phyloP scores from a whole-genome alignment of 2,888 invertebrate genomes.

The Pristionchus exspectatus region DNA sequence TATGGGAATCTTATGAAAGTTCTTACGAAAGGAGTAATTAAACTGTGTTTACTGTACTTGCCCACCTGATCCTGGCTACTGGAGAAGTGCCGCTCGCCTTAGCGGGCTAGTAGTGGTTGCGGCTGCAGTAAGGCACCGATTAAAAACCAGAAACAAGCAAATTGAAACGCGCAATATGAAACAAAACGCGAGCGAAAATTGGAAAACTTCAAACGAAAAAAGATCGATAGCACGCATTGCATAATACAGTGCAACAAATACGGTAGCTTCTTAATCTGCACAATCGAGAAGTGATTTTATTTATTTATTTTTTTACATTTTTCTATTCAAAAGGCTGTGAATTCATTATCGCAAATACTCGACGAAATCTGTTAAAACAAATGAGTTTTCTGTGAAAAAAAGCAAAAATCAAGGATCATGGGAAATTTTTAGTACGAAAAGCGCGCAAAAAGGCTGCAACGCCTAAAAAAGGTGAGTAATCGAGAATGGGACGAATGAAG shows the following conservation, averaged over 20 bases:
- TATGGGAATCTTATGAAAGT: too few species aligned
- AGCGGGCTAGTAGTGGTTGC: background rate
- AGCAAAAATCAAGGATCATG: background rate
- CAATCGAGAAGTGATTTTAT: background rate
- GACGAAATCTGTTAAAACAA: too few species aligned
- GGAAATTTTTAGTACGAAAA: background rate
- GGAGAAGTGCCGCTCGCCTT: background rate
- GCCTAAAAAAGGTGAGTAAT: slow-evolving; percentile 22
- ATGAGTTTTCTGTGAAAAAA: too few species aligned
- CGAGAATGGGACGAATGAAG: background rate
- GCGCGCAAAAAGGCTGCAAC: slow-evolving; percentile 15
- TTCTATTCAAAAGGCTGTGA: background rate
- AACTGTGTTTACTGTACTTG: background rate
- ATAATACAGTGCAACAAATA: slow-evolving; percentile 12
- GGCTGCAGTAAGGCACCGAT: background rate
- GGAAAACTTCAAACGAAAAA: background rate
- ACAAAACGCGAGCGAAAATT: background rate
- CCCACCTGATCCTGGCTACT: background rate
- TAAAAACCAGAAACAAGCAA: background rate
- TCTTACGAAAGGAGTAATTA: background rate
- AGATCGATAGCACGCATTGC: background rate
- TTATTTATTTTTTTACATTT: background rate
- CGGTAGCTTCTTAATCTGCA: background rate
- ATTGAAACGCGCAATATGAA: background rate
- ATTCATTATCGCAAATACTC: too few species aligned